Conservation (phyloP, 2,797 vertebrate species). For the Syngnathus acus region DNA sequence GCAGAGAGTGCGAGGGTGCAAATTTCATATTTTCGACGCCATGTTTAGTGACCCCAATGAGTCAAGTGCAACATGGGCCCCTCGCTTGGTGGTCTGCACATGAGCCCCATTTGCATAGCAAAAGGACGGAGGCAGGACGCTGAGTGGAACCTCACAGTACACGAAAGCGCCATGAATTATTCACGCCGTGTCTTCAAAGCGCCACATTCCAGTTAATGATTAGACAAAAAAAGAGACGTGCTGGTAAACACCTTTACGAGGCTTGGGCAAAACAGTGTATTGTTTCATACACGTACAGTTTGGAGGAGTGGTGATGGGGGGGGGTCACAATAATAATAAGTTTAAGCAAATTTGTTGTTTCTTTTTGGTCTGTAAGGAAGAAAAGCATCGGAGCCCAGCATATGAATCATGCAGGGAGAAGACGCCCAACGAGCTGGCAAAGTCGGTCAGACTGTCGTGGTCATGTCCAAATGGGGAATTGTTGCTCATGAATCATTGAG, state of each 20-base stretch:
- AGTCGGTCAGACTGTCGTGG: slow-evolving; percentile 2
- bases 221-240: neutral
- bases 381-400: neutral
- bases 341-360: neutral
- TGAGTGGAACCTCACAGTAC: neutral
- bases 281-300: neutral
- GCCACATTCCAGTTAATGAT: neutral
- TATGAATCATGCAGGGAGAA: slow-evolving; percentile 1
- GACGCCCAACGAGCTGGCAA: neutral
- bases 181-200: neutral
- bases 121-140: neutral
- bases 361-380: neutral
- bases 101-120: neutral
- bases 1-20: no score
- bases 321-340: neutral
- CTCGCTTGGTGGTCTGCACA: neutral
- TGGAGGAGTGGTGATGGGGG: no score
- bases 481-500: slow-evolving; percentile 3
- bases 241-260: neutral
- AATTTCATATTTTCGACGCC: no score
- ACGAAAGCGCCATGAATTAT: neutral
- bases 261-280: neutral
- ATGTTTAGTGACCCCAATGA: no score
- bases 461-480: slow-evolving; percentile 1
- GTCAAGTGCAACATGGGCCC: neutral